Conservation (phyloP, 2,797 vertebrate genomes). For the Sylvia borin region DNA sequence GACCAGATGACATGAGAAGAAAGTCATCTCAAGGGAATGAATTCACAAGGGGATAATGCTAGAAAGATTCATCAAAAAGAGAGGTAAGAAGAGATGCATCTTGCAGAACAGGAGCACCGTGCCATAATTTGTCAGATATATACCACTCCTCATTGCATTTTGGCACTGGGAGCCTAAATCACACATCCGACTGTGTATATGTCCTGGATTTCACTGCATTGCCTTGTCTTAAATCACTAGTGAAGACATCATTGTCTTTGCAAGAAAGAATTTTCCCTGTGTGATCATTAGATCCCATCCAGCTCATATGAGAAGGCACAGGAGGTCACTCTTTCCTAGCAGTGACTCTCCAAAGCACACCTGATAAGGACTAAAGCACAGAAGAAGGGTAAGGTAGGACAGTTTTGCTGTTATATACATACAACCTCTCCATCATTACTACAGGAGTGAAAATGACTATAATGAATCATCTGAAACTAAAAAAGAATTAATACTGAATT, state of each 20-base stretch:
- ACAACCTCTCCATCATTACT: neutral
- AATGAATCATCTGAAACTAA: neutral
- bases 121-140: neutral
- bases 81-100: neutral
- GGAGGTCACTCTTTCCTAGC: neutral
- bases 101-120: accelerated
- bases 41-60: neutral
- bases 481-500: neutral
- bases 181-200: neutral
- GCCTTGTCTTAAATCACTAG: neutral
- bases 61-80: neutral
- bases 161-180: neutral
- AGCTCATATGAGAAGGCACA: neutral
- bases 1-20: neutral
- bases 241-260: neutral
- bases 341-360: neutral
- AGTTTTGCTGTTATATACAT: neutral
- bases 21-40: neutral
- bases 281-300: neutral
- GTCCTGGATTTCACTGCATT: neutral
- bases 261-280: neutral
- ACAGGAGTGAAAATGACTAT: neutral
- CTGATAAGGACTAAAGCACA: neutral
- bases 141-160: neutral
- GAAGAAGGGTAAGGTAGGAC: neutral